Base-by-base conservation (phyloP, 2,888 invertebrate genomes). In the Venustoraphidia nigricollis region DNA sequence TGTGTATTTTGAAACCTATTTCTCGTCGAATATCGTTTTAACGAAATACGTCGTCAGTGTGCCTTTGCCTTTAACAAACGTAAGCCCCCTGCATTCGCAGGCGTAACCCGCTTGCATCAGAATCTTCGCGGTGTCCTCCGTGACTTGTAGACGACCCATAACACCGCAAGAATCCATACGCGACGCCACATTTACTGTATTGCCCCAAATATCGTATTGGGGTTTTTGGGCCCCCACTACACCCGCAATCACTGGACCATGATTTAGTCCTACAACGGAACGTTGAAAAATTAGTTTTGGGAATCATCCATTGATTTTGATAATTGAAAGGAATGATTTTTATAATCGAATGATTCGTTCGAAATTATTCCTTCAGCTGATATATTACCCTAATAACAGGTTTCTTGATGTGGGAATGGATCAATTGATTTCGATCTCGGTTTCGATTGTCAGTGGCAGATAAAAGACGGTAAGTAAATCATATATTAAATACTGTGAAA, bases 201-300 rank as follows among this genome's bases (percentile, higher is more conserved):
- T 95, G 10, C 96, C 94, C 96, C 96, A 97, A 57, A 97, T 96
- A 63, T 97, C 96, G 67, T 95, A 96, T 67, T 96, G 95, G 0
- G 96, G 96, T 62, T 96, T 96, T 65, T 95, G 92, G 0, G 95
- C 95, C 0, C 95, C 95, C 27, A 96, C 92, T 13, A 96, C 95
- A 0, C 95, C 96, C 0, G 95, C 95, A 62, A 95, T 94, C 27
- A 95, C 92, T 0, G 91, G 85, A 0, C 93, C 93, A 64, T 89
- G 87, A 63, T 83, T 87, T 46, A 93, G 66, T 52, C 92, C 90
- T 90, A 60, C 9, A 58, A 54, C 48, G 49, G 48, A 44, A 27
- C 6, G 6, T 27, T 27, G 4, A 17, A 17, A 4, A 17, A 17
- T 17, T 17, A n/a, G 35, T 38, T 11, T n/a, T 36, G 10, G 46